These are phyloP conservation scores for Mirounga angustirostris DNA, from an alignment of 2,113 vertebrate species.

Conservation along the genomic window DNA sequence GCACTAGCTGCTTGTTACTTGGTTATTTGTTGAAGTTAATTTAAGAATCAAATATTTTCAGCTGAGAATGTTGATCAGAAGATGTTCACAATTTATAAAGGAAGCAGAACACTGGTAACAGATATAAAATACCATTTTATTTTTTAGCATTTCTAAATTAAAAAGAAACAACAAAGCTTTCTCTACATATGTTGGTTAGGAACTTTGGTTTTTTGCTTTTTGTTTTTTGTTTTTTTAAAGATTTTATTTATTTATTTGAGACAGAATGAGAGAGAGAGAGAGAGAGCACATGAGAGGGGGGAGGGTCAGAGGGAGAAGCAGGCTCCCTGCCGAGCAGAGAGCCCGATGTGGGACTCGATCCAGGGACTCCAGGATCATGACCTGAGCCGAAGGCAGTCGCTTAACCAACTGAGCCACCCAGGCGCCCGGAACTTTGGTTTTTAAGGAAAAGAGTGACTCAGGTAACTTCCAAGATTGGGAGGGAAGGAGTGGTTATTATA, in stretches of 20 bases:
- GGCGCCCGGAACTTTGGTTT: background rate
- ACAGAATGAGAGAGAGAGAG: too few species aligned
- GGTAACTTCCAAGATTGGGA: background rate
- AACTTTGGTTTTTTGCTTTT: background rate
- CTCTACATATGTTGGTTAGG: background rate
- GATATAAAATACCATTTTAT: background rate
- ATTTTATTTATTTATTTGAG: too few species aligned
- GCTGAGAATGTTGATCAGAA: conserved; percentile 13
- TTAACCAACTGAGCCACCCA: too few species aligned
- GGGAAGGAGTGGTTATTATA: background rate
- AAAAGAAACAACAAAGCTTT: background rate
- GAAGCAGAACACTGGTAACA: background rate
- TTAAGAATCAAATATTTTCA: conserved; percentile 38
- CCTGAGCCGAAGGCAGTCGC: too few species aligned
- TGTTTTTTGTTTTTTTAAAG: too few species aligned
- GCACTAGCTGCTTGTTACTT: background rate
- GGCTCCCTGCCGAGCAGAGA: too few species aligned
- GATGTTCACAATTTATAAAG: conserved; percentile 6
- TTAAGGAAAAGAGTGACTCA: background rate
- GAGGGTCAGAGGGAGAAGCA: too few species aligned
- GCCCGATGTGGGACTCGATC: too few species aligned
- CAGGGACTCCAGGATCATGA: too few species aligned
- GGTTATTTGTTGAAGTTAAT: background rate
- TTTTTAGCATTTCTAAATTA: background rate
- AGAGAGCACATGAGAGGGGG: too few species aligned